Base-by-base conservation (phyloP, 2,797 vertebrate species). In the Rhabdophis nuchalis region DNA sequence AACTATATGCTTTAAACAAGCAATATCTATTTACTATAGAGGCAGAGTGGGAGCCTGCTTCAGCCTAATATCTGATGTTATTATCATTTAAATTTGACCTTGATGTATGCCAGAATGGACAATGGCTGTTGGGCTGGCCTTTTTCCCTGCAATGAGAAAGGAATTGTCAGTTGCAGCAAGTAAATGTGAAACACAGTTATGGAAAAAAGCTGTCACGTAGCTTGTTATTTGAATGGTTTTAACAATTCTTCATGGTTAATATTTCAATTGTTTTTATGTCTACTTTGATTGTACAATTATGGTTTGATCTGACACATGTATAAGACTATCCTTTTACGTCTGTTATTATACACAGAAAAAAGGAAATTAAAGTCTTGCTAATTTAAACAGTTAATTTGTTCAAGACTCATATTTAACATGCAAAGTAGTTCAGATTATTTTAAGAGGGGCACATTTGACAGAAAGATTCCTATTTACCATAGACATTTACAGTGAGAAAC, bases 341-440 rank as follows among this genome's bases (percentile, higher is more conserved):
- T 7, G 12, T 25, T 56, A 72, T 91, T 60, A 89, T 77, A 89
- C 5, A 58, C 29, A 88, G 86, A 0, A 68, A 4, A 60, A 7
- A 91, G 2, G n/a, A 77, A 57, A 41, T 77, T 86, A 20, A 2
- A 20, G 7, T 77, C 29, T 20, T 1, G 5, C 46, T 46, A 11
- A 58, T 93, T 90, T 60, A 86, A 77, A 93, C 25, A n/a, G 32
- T 12, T 14, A 5, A 46, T 29, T 18, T 12, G 4, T 90, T 86
- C 90, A 82, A 0, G 20, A 61, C n/a, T 46, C 92, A 94, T 88
- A 60, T 91, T 5, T 82, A 46, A 92, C 91, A 12, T 89, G 91
- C 41, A 86, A 1, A 32, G 0, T 23, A 0, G 0, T 0, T n/a
- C 72, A 57, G 13, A 1, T 0, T 0, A 87, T 36, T 91, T 90